These are phyloP conservation scores for Lemur catta DNA, from an alignment of 2,797 vertebrate species.

Conservation along the genomic window DNA sequence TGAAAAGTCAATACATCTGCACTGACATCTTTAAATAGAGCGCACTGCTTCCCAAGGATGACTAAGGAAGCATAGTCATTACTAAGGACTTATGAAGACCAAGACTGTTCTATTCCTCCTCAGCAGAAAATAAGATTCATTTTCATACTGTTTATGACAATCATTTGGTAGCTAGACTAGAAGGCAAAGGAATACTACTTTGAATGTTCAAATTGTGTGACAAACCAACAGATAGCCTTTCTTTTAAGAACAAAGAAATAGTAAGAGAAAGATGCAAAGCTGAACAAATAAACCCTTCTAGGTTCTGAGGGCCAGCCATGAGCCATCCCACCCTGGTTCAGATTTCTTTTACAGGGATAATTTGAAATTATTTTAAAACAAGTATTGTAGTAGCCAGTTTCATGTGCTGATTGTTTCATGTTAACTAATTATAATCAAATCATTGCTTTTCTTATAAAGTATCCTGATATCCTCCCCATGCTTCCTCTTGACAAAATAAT, in stretches of 20 bases:
- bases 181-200: conserved; percentile 18
- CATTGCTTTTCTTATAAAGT: conserved; percentile 4
- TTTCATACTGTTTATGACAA: conserved; percentile 10
- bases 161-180: not conserved
- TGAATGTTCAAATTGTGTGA: not conserved
- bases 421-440: conserved; percentile 6
- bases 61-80: not conserved
- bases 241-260: conserved; percentile 4
- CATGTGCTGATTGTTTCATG: not conserved
- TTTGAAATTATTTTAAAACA: conserved; percentile 26
- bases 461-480: not conserved
- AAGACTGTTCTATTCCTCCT: conserved; percentile 9
- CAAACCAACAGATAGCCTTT: not conserved
- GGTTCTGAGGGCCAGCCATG: not conserved
- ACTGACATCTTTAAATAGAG: conserved; percentile 3
- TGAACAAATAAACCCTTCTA: not conserved
- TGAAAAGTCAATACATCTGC: not conserved
- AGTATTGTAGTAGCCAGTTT: not conserved
- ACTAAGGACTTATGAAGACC: not conserved
- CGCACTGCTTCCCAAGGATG: not conserved
- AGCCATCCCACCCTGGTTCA: not conserved
- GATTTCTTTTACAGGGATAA: not conserved
- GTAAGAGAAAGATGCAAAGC: not conserved
- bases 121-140: conserved; percentile 32
- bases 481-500: conserved; percentile 1